Percentiles rank a stretch among this genome's conserved stretches.
Evolutionary conservation across 1,140 invertebrate genomes (phyloP).

Genomic region (Lutraria rhynchaena): DNA sequence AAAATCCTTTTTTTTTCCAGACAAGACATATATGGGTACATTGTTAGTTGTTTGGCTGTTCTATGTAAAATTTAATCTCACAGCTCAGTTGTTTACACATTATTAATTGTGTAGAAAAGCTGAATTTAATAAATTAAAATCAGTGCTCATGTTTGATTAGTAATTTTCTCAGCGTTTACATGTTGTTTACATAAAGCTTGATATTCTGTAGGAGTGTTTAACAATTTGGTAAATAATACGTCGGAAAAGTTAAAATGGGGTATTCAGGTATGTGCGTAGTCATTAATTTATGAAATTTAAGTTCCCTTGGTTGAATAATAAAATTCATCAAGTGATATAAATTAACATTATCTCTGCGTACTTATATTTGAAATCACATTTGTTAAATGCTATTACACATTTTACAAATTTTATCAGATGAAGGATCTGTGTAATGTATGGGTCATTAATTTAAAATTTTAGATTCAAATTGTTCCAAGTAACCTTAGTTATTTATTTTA

Average conservation of each 20-base stretch:
- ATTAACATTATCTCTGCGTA: conserved; percentile 13
- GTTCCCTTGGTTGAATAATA: conserved; percentile 31
- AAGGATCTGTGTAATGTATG: neutral
- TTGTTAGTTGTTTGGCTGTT: too few relatives aligned
- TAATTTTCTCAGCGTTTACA: too few relatives aligned
- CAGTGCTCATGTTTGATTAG: too few relatives aligned
- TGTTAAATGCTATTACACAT: conserved; percentile 6
- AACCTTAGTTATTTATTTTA: neutral
- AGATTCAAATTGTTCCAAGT: conserved; percentile 22
- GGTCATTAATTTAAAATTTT: conserved; percentile 34
- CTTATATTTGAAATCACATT: conserved; percentile 1
- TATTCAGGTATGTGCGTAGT: neutral
- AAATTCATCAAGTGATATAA: conserved; percentile 21
- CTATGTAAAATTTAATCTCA: too few relatives aligned
- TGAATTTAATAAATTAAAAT: too few relatives aligned
- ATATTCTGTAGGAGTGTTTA: conserved; percentile 12
- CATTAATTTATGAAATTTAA: conserved; percentile 45
- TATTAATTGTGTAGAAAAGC: too few relatives aligned
- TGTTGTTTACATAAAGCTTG: neutral
- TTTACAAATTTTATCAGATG: neutral
- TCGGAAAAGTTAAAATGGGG: too few relatives aligned
- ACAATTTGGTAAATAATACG: neutral
- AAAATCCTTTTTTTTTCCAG: too few relatives aligned
- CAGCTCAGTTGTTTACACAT: too few relatives aligned
- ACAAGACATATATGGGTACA: too few relatives aligned